phyloP scores from a whole-genome alignment of 1,140 invertebrate genomes.

The Chelonus insularis region DNA sequence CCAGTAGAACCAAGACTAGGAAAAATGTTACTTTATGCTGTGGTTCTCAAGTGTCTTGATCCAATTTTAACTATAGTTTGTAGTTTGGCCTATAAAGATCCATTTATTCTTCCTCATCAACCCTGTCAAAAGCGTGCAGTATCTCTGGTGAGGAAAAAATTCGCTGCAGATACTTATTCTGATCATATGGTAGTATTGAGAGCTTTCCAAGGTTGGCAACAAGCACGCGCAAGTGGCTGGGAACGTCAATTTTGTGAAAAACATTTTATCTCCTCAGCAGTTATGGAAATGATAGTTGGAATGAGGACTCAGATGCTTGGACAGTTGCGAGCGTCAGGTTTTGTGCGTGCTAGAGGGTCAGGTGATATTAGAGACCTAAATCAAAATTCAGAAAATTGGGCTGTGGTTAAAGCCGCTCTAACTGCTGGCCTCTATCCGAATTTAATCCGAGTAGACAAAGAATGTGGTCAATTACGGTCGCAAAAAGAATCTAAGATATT shows the following conservation, averaged over 20 bases:
- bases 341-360: constrained; percentile 75
- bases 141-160: constrained; percentile 66
- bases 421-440: constrained; percentile 88
- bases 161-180: constrained; percentile 67
- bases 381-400: constrained; percentile 86
- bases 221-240: constrained; percentile 68
- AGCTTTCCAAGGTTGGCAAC: constrained; percentile 81
- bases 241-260: constrained; percentile 78
- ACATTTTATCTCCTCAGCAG: constrained; percentile 78
- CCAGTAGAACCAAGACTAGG: constrained; percentile 89
- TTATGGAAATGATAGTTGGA: constrained; percentile 85
- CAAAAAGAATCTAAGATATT: constrained; percentile 68
- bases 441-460: constrained; percentile 71
- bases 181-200: constrained; percentile 90
- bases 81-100: constrained; percentile 79
- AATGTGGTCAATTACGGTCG: constrained; percentile 64
- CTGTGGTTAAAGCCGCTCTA: constrained; percentile 87
- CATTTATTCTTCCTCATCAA: constrained; percentile 76
- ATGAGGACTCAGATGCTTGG: constrained; percentile 79
- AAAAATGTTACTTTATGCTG: constrained; percentile 89
- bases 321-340: constrained; percentile 81
- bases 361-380: constrained; percentile 76
- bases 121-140: constrained; percentile 69
- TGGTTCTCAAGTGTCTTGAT: constrained; percentile 91
- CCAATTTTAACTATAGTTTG: constrained; percentile 92